phyloP scores from a whole-genome alignment of 2,113 vertebrate species.

The Dryoscopus gambensis region DNA sequence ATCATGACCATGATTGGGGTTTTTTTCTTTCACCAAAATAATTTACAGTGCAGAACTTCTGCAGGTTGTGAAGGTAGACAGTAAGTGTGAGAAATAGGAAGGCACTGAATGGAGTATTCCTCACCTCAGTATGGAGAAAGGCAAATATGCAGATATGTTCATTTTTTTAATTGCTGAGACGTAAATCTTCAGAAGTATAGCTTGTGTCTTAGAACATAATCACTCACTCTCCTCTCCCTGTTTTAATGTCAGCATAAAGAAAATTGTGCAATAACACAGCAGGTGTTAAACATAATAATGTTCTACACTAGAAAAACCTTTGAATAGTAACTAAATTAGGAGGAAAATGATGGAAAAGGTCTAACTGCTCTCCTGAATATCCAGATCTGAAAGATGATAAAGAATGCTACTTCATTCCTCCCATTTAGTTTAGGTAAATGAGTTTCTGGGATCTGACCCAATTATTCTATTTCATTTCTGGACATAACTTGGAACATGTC shows the following conservation, averaged over 20 bases:
- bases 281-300: constrained; percentile 19
- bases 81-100: neutral
- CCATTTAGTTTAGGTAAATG: constrained; percentile 19
- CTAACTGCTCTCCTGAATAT: neutral
- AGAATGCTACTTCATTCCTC: neutral
- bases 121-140: neutral
- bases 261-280: constrained; percentile 32
- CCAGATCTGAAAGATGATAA: neutral
- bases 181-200: constrained; percentile 7
- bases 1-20: accelerated
- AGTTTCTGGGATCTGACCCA: neutral
- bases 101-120: neutral
- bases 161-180: neutral
- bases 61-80: neutral
- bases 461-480: constrained; percentile 30
- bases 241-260: constrained; percentile 41
- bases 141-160: neutral
- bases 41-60: neutral
- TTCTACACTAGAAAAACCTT: constrained; percentile 22
- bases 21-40: neutral
- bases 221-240: neutral
- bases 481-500: constrained; percentile 5
- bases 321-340: constrained; percentile 29
- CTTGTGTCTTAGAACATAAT: constrained; percentile 1
- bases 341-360: neutral